phyloP scores from a whole-genome alignment of 2,888 invertebrate genomes.

The Ptilodon capucinus region DNA sequence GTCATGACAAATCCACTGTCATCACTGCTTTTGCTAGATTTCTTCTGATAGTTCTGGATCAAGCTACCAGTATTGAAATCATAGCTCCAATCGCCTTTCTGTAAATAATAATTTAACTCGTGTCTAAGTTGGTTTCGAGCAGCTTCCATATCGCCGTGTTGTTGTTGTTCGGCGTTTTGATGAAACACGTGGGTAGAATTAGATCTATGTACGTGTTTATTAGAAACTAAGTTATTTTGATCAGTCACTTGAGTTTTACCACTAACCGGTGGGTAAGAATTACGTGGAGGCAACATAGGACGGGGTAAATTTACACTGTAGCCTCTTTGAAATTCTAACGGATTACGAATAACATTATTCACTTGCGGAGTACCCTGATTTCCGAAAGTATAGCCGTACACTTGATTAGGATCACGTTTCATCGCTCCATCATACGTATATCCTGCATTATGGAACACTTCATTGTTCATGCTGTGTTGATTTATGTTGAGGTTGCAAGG shows the following conservation, averaged over 20 bases:
- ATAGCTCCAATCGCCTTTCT: conserved; percentile 79
- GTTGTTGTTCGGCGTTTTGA: conserved; percentile 67
- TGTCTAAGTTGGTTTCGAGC: conserved; percentile 74
- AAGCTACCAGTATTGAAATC: conserved; percentile 76
- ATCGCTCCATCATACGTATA: conserved; percentile 71
- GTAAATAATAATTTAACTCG: conserved; percentile 75
- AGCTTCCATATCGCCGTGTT: conserved; percentile 71
- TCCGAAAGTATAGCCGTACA: conserved; percentile 79
- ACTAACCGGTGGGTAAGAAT: conserved; percentile 84
- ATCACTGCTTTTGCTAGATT: conserved; percentile 78
- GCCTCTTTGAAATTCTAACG: conserved; percentile 81
- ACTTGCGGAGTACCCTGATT: conserved; percentile 80
- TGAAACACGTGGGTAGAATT: conserved; percentile 84
- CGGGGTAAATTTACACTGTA: conserved; percentile 82
- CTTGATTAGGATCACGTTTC: conserved; percentile 71
- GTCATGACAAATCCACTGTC: conserved; percentile 80
- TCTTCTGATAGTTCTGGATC: conserved; percentile 77
- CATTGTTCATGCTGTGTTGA: conserved; percentile 64
- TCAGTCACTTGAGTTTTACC: conserved; percentile 81
- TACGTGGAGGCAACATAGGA: conserved; percentile 83
- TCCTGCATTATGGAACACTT: conserved; percentile 73
- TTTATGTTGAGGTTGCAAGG: conserved; percentile 68
- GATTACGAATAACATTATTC: conserved; percentile 79
- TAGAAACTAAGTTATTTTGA: conserved; percentile 75
- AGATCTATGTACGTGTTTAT: conserved; percentile 83